Evolutionary conservation across 2,113 vertebrate genomes (phyloP).

Genomic region (Colistium nudipinnis): DNA sequence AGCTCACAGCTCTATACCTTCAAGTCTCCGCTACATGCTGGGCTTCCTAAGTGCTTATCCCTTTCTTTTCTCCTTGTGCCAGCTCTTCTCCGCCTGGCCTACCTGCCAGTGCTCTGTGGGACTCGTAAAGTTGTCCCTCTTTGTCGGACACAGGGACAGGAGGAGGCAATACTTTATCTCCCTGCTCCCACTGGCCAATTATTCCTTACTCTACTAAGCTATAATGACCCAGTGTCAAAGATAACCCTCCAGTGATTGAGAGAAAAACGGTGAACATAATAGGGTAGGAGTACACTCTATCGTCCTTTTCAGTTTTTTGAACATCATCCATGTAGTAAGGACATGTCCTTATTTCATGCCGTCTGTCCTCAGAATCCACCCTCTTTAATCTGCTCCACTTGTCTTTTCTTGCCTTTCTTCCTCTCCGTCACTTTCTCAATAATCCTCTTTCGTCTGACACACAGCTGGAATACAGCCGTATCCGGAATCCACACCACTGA

Average conservation of each 20-base stretch:
- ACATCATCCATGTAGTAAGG: slow-evolving; percentile 9
- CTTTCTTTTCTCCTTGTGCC: slow-evolving; percentile 42
- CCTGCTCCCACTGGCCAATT: slow-evolving; percentile 62
- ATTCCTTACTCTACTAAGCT: slow-evolving; percentile 45
- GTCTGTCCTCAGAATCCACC: neutral
- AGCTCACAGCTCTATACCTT: slow-evolving; percentile 5
- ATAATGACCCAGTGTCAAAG: slow-evolving; percentile 44
- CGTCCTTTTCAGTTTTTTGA: slow-evolving; percentile 29
- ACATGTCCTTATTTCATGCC: too few species aligned
- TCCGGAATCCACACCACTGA: slow-evolving; percentile 9
- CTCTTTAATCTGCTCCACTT: slow-evolving; percentile 1
- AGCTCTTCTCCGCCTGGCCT: slow-evolving; percentile 50
- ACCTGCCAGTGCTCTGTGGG: slow-evolving; percentile 33
- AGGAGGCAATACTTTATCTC: slow-evolving; percentile 62
- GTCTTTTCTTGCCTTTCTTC: slow-evolving; percentile 19
- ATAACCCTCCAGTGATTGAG: slow-evolving; percentile 47
- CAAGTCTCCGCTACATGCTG: slow-evolving; percentile 38
- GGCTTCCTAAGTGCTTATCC: slow-evolving; percentile 28
- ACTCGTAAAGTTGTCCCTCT: slow-evolving; percentile 51
- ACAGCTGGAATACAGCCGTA: neutral
- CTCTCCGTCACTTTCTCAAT: slow-evolving; percentile 14
- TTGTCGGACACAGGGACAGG: slow-evolving; percentile 49
- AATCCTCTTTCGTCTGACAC: slow-evolving; percentile 19
- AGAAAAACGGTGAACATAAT: neutral
- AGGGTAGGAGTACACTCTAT: neutral